Evolutionary conservation across 1,140 invertebrate species (phyloP).

Genomic region (silkworm (Bombyx mori)): DNA sequence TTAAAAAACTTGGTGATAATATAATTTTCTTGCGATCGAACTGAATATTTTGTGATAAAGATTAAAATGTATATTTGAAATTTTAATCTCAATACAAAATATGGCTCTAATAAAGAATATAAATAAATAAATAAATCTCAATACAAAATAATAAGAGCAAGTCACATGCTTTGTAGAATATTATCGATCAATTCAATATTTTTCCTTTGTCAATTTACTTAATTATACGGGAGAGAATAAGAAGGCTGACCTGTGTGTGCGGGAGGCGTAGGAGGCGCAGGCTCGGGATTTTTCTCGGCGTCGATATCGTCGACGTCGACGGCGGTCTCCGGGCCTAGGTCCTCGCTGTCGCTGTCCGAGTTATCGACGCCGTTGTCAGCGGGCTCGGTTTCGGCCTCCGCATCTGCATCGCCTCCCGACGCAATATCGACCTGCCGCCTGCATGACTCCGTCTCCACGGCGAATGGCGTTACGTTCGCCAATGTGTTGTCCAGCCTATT

Average conservation of each 20-base stretch:
- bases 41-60: neutral
- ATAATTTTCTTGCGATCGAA: neutral
- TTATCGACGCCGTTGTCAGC: slow-evolving; percentile 39
- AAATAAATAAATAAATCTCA: too few species aligned
- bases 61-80: neutral
- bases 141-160: too few species aligned
- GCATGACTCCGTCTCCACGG: slow-evolving; percentile 53
- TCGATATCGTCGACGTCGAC: slow-evolving; percentile 74
- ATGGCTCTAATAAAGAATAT: too few species aligned
- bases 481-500: slow-evolving; percentile 62
- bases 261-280: slow-evolving; percentile 73
- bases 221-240: too few species aligned
- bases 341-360: slow-evolving; percentile 60
- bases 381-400: slow-evolving; percentile 23
- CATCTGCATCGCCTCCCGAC: slow-evolving; percentile 26
- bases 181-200: too few species aligned
- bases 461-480: slow-evolving; percentile 60
- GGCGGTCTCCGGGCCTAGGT: slow-evolving; percentile 65
- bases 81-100: too few species aligned
- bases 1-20: neutral
- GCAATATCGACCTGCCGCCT: slow-evolving; percentile 31
- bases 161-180: too few species aligned
- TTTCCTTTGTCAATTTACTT: too few species aligned
- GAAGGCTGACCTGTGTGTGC: slow-evolving; percentile 61
- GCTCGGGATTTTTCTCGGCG: slow-evolving; percentile 74